Conservation (phyloP, 92 coral and sea anemone species). For the Palythoa grandis region DNA sequence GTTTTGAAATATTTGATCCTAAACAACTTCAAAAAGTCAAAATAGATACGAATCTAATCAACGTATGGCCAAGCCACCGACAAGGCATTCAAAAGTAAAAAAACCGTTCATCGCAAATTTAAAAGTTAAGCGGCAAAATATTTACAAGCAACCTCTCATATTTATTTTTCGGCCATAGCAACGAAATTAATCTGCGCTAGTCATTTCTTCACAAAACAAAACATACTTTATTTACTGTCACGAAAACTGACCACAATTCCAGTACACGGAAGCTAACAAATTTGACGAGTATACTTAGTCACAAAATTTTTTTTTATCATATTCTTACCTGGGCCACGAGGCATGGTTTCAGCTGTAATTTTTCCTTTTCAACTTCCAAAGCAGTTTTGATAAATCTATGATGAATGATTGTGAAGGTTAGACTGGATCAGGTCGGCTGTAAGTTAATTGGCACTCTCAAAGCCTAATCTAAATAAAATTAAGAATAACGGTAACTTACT, state of each 20-base stretch:
- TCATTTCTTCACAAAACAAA: constrained; percentile 28
- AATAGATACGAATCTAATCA: not conserved
- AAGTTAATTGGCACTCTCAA: not conserved
- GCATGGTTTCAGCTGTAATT: constrained; percentile 37
- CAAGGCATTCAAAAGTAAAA: not conserved
- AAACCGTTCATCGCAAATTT: not conserved
- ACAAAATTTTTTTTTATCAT: not conserved
- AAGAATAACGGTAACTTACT: constrained; percentile 18
- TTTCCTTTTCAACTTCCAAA: not conserved
- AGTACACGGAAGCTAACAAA: not conserved
- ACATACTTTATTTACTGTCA: constrained; percentile 52
- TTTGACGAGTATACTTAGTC: not conserved
- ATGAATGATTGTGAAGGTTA: not conserved
- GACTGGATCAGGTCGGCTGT: not conserved
- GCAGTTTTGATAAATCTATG: constrained; percentile 16
- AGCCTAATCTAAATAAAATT: not conserved
- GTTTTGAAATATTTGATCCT: not conserved
- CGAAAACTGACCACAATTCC: constrained; percentile 44
- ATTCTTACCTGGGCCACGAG: constrained; percentile 64
- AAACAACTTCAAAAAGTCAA: not conserved
- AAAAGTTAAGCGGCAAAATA: not conserved
- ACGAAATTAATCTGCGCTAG: constrained; percentile 2
- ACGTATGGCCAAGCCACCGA: not conserved
- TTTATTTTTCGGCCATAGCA: constrained; percentile 41
- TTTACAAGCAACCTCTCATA: not conserved